Percentiles rank a stretch among this genome's conserved stretches.
phyloP scores from a whole-genome alignment of 2,797 vertebrate genomes.

The Bovichtus diacanthus region DNA sequence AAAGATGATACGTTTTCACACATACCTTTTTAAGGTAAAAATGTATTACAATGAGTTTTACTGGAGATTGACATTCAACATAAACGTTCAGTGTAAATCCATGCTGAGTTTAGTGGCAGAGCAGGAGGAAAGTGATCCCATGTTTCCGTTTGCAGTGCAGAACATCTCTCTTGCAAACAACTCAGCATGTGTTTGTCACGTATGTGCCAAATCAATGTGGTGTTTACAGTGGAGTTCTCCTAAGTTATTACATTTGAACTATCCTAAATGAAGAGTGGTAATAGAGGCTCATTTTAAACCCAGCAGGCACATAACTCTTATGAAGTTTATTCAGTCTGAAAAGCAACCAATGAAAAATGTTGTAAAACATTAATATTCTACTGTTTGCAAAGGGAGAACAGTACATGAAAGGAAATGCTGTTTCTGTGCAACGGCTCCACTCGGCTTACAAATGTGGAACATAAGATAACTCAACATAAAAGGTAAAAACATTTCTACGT shows the following conservation, averaged over 20 bases:
- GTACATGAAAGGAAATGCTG: constrained; percentile 15
- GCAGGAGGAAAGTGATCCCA: background rate
- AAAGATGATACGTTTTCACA: background rate
- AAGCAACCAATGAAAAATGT: constrained; percentile 4
- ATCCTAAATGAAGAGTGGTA: background rate
- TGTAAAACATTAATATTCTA: constrained; percentile 4
- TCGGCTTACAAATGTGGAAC: constrained; percentile 10
- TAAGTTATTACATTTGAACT: background rate
- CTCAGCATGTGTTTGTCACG: background rate
- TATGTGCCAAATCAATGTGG: background rate
- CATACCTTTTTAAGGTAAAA: background rate
- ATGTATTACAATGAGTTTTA: background rate
- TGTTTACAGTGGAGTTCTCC: background rate
- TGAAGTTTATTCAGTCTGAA: constrained; percentile 33
- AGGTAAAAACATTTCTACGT: constrained; percentile 11
- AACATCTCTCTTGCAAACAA: background rate
- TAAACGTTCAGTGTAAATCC: background rate
- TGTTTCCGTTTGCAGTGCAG: background rate
- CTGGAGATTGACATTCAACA: background rate
- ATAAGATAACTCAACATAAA: background rate
- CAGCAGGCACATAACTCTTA: background rate
- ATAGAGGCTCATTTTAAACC: background rate
- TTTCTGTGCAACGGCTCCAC: background rate
- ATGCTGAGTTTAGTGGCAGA: background rate
- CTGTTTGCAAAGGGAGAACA: background rate